Evolutionary conservation across 2,888 invertebrate genomes (phyloP), one percentile per base, ranked within the genome.

Genomic region (Drosophila mettleri): DNA sequence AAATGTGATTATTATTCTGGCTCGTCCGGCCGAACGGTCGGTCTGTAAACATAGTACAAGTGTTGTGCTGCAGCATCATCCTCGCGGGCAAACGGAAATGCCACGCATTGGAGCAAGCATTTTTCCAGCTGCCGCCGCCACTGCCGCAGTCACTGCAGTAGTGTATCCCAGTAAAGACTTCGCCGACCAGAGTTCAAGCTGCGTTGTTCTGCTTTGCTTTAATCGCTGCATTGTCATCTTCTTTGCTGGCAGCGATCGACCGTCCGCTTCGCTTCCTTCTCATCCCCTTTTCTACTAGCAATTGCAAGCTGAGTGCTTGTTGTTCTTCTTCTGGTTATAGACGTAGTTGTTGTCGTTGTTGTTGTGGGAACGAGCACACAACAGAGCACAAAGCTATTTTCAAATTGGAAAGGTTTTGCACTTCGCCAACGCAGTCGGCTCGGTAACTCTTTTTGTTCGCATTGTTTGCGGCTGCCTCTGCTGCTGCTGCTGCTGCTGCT

Each of bases 351-450:
- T 72, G 43, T 46, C 65, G 63, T 59, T 60, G 43, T 31, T 67
- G n/a, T 75, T 72, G 88, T 83, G 86, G 86, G 83, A 84, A 84
- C 83, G 72, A 83, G 86, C 69, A 82, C 87, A 80, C 65, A 73
- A 8, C 49, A 34, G n/a, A 34, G 34, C 20, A 24, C 49, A 49
- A 49, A 49, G 72, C 88, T 88, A 84, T 84, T 84, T 86, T 84
- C 78, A 84, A 84, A 84, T 84, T 84, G 83, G 88, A 84, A 84
- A 84, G 83, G 83, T 84, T 86, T 83, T 87, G 88, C 88, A 83
- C 83, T 86, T 86, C 69, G 83, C 80, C 86, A 87, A 76, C 86
- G 73, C 73, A 66, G 67, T 54, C 36, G 48, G 36, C 52, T 65
- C 62, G 43, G 51, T 69, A 59, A 64, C 45, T 66, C 58, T 61